Evolutionary conservation across 2,888 invertebrate species (phyloP), one percentile per base, ranked within the genome.

Genomic region (Elmis aenea): DNA sequence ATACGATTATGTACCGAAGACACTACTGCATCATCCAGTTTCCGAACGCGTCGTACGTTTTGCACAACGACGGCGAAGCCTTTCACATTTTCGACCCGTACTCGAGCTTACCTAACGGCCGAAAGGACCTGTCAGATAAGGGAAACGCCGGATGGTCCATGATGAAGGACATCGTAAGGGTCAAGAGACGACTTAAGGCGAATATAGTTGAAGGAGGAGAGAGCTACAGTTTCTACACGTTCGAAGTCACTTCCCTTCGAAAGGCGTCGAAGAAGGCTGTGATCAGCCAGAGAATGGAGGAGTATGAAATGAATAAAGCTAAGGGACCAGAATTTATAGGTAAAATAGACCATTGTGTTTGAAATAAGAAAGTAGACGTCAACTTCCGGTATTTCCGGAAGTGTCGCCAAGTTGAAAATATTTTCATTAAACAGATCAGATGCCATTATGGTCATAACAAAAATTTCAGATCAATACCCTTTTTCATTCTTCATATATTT

Each of bases 1-100:
- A 61, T 10, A 60, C 56, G 62, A 42, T 65, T 42, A 33, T 64
- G 22, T 35, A 38, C 1, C 64, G 60, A 46, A 64, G 75, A 20
- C 64, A 72, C 9, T 79, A 78, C 52, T 71, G 81, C 16, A 64
- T 83, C 11, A 55, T 82, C 8, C 73, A 74, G 48, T 77, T 75
- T 42, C 68, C 75, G 0, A 68, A 73, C 32, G 69, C 71, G 16
- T 75, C 75, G 46, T 70, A 74, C 58, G 77, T 77, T 0, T 58
- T 82, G 12, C 76, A 75, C 44, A 72, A 73, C 39, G 59, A 62
- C 1, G 75, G 76, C 25, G 73, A 74, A 5, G 71, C 62, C 33
- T 78, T 67, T 46, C 79, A 82, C 52, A 54, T 82, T 1, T 83
- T 81, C 51, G 79, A 81, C 58, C 74, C 81, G 0, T 79, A 80